Evolutionary conservation across 1,140 invertebrate species (phyloP), one percentile per base, ranked within the genome.

Genomic region (Gonioctena quinquepunctata): DNA sequence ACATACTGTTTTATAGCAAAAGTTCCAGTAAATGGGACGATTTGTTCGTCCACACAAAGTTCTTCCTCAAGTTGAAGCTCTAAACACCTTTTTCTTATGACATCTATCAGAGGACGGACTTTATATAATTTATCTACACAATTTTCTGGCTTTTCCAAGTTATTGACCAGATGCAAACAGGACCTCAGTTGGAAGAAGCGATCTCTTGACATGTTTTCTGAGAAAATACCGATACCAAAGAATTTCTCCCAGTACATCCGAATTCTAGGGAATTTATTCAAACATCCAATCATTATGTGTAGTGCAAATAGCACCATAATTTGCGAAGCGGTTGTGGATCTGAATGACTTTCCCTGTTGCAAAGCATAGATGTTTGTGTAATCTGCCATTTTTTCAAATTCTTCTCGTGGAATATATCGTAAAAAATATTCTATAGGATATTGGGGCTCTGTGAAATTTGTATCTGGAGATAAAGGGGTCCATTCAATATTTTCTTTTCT

Each of bases 1-100:
- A n/a, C n/a, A n/a, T n/a, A n/a, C n/a, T 74, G 65, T 64, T 70
- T 66, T 2, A 70, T 16, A 69, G 63, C 49, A 71, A 69, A 68
- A 69, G 72, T 69, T 8, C 79, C 79, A 71, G 80, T 82, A 69
- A 77, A 83, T 13, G 76, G 75, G 25, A 84, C 74, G 67, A 68
- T 72, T 56, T 66, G 33, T 68, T 68, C 66, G 82, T 82, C 77
- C n/a, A 82, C 60, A 67, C 63, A 68, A 25, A 74, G 26, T 13
- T 73, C 8, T 11, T n/a, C 8, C n/a, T 42, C 28, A 42, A 42
- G 8, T 11, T 8, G 8, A 42, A 42, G 28, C n/a, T 42, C 28
- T n/a, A 42, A n/a, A 42, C 28, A 42, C n/a, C 28, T 42, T 42
- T 42, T 42, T 42, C 28, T 42, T 8, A 42, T n/a, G 8, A n/a